Evolutionary conservation across 2,888 invertebrate species (phyloP), one percentile per base, ranked within the genome.

Genomic region (Pteria penguin): DNA sequence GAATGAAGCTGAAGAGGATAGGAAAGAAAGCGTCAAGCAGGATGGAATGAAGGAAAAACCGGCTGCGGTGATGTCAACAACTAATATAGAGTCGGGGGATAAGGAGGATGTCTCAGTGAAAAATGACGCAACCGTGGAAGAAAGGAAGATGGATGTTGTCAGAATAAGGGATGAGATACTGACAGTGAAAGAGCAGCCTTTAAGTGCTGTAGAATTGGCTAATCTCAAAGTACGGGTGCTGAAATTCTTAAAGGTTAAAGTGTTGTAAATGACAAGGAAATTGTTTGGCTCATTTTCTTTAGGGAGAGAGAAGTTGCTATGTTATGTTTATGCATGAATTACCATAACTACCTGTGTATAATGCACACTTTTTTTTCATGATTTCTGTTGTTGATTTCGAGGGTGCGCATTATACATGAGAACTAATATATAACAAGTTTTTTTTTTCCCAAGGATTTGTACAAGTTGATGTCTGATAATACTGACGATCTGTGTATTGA

Each of bases 161-260:
- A n/a, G n/a, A n/a, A n/a, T n/a, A n/a, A 58, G 54, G 3, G 33
- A 22, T 57, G 72, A 72, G 29, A 52, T n/a, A 14, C 31, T 22
- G 14, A 4, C 32, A 2, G 61, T 14, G n/a, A 61, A 61, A 33
- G 33, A 61, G 31, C 32, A 61, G 11, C 31, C 31, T 31, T 54
- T 66, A 11, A 71, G 52, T 14, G 57, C 60, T 27, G 72, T 72
- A 3, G 58, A 66, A 26, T 45, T 72, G 31, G 72, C 72, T 11
- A 72, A 72, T 31, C 36, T 72, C n/a, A 72, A 66, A 60, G 72
- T 72, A 72, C 3, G 24, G 4, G 2, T 2, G 29, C 8, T 11
- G n/a, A 14, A 2, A 8, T 27, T 11, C 22, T 14, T 31, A 14
- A 29, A 11, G 14, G 11, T 4, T 36, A 22, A 24, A 24, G 24